Evolutionary conservation across 2,888 invertebrate genomes (phyloP).

Genomic region (Cremastobaeus sp.): DNA sequence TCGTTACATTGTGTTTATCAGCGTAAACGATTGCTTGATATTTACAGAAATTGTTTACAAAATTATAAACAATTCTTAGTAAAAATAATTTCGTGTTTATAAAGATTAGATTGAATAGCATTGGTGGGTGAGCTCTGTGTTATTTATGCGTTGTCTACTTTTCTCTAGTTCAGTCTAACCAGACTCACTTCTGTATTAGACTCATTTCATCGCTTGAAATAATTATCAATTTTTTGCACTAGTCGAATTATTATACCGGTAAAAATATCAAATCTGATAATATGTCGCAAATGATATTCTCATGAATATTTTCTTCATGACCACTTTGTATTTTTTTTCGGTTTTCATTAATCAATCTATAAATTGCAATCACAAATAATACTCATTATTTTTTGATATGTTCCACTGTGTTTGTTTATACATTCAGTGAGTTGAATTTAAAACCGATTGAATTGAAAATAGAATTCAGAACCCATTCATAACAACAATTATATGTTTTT

Average conservation of each 20-base stretch:
- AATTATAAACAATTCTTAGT: conserved; percentile 76
- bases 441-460: no score
- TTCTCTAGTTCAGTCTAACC: conserved; percentile 40
- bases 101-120: conserved; percentile 73
- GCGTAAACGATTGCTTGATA: conserved; percentile 62
- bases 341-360: no score
- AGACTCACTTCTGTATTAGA: conserved; percentile 34
- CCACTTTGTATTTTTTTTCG: no score
- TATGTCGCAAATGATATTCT: conserved; percentile 8
- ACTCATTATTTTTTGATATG: no score
- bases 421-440: no score
- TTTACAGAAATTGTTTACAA: conserved; percentile 76
- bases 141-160: conserved; percentile 30
- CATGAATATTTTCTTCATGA: no score
- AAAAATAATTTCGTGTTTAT: conserved; percentile 75
- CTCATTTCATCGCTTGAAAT: conserved; percentile 35
- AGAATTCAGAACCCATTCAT: no score
- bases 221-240: not conserved
- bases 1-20: conserved; percentile 42
- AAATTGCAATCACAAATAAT: no score
- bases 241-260: conserved; percentile 26
- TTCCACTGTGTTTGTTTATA: no score
- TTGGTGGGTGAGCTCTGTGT: conserved; percentile 57
- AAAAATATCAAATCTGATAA: conserved; percentile 16
- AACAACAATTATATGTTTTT: no score